Conservation (phyloP, 1,140 invertebrate genomes). For the Chrysopa pallens region DNA sequence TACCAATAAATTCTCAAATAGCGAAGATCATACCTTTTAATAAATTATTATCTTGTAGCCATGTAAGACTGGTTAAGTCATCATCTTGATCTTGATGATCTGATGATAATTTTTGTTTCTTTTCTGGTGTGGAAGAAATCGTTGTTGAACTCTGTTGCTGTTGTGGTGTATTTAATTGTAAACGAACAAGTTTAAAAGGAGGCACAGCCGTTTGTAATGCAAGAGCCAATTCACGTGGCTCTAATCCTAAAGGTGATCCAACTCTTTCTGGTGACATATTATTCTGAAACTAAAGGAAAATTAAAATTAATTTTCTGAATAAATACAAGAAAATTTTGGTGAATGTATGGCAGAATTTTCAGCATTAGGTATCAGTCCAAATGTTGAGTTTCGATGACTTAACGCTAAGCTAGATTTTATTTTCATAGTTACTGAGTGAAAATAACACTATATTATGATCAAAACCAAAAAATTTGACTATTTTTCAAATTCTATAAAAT, state of each 20-base stretch:
- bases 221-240: slow-evolving; percentile 3
- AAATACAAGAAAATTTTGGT: too few species aligned
- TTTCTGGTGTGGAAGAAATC: slow-evolving; percentile 16
- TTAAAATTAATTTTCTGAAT: not conserved
- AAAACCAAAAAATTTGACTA: too few species aligned
- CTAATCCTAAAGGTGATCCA: slow-evolving; percentile 15
- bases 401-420: too few species aligned
- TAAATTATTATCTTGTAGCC: slow-evolving; percentile 82
- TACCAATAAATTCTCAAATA: too few species aligned
- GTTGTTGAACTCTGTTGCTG: slow-evolving; percentile 18
- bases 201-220: not conserved
- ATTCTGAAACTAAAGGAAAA: not conserved
- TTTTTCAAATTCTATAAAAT: too few species aligned
- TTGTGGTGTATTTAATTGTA: slow-evolving; percentile 14
- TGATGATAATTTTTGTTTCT: slow-evolving; percentile 3
- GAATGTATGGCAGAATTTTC: too few species aligned
- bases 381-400: too few species aligned
- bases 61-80: slow-evolving; percentile 74
- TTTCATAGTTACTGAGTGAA: too few species aligned
- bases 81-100: slow-evolving; percentile 36
- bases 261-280: slow-evolving; percentile 21
- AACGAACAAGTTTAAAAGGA: slow-evolving; percentile 4
- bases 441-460: too few species aligned
- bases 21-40: slow-evolving; percentile 42
- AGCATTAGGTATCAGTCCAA: too few species aligned